Base-by-base conservation (phyloP, 2,797 vertebrate genomes). In the Decapterus maruadsi region DNA sequence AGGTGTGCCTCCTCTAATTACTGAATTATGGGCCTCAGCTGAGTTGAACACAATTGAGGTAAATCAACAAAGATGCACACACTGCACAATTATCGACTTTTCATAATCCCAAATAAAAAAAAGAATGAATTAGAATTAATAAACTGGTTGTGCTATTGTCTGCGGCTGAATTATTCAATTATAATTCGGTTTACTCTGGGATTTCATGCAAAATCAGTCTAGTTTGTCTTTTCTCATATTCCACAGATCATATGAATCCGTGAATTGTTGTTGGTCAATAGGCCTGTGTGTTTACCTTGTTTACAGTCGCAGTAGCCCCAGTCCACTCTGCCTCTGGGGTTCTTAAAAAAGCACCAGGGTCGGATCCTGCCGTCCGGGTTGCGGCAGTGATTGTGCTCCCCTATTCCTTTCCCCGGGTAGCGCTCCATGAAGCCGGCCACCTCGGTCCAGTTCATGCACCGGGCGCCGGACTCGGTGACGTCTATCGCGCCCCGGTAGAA, bases 221-320 rank as follows among this genome's bases (percentile, higher is more conserved):
- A 2, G 17, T 19, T 26, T 43, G 13, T 43, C 1, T 17, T 46
- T 46, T 46, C 6, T 19, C 48, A 20, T 5, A n/a, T 8, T 20
- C 19, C 9, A 46, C 16, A 17, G 43, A 46, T 46, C 2, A 17
- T 61, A 19, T 14, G 13, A 6, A 45, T 59, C 8, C 0, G 26
- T n/a, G 9, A 8, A 42, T 4, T n/a, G 6, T 8, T 29, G 1
- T 13, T 4, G 46, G 31, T 55, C 1, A 50, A 1, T 0, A 19
- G 53, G 83, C 79, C 80, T 73, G 67, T 17, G 17, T 84, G 78
- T 85, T 91, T 95, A 97, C 97, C 97, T 94, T 93, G 95, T 89
- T 95, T 93, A 92, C 97, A 97, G 92, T 93, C 95, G 77, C 96
- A 96, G 88, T 96, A 96, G 2, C 94, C 96, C 95, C 96, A 96